phyloP scores from a whole-genome alignment of 2,888 invertebrate genomes.

The Stenoptilia bipunctidactyla region DNA sequence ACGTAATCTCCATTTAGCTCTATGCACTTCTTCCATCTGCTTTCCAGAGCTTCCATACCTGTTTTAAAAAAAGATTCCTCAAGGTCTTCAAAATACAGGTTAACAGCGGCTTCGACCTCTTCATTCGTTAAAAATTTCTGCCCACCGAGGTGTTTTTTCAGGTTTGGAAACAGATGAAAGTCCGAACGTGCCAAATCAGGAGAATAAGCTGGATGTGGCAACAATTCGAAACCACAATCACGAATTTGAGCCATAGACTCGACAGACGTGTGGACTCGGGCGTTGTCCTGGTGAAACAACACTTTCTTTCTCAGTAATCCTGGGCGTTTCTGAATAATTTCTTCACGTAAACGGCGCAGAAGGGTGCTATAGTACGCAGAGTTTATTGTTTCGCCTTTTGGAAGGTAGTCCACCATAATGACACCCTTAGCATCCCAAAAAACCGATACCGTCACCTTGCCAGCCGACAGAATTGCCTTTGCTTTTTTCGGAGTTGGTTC shows the following conservation, averaged over 20 bases:
- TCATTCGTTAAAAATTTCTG: constrained; percentile 9
- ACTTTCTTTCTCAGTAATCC: constrained; percentile 10
- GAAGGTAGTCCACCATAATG: constrained; percentile 9
- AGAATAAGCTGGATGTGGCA: constrained; percentile 8
- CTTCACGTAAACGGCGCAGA: constrained; percentile 1
- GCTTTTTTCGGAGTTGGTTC: constrained; percentile 4
- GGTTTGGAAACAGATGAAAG: constrained; percentile 8
- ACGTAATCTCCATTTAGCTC: constrained; percentile 3
- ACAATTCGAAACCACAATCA: constrained; percentile 8
- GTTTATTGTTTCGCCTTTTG: constrained; percentile 10
- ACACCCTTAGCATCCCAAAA: constrained; percentile 3
- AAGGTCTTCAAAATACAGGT: constrained; percentile 6
- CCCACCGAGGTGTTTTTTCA: constrained; percentile 7
- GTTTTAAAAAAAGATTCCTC: constrained; percentile 3
- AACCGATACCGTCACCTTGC: constrained; percentile 5
- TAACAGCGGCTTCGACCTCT: constrained; percentile 8
- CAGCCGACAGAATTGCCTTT: constrained; percentile 1
- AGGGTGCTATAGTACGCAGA: constrained; percentile 7
- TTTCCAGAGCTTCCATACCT: constrained; percentile 2
- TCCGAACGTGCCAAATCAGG: constrained; percentile 9
- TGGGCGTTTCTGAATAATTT: constrained; percentile 8
- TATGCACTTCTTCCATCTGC: constrained; percentile 5
- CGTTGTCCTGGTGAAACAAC: constrained; percentile 15
- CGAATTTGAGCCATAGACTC: constrained; percentile 9
- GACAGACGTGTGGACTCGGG: constrained; percentile 11